Evolutionary conservation across 1,140 invertebrate genomes (phyloP).

Genomic region (Pinna nobilis): DNA sequence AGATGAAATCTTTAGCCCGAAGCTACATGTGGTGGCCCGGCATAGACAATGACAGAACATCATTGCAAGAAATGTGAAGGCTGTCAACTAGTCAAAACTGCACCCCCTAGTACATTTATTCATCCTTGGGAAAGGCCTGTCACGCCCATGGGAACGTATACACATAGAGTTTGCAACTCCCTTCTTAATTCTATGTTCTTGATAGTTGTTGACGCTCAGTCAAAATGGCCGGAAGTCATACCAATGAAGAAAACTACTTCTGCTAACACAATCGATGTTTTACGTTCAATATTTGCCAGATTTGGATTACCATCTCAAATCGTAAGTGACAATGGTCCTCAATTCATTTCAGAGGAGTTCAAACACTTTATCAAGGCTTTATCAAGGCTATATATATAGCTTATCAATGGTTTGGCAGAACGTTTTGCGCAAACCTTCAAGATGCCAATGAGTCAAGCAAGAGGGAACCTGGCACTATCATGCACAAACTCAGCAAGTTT

Average conservation of each 20-base stretch:
- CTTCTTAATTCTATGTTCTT: constrained; percentile 70
- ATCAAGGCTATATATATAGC: constrained; percentile 52
- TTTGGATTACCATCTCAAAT: constrained; percentile 71
- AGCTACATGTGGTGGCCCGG: constrained; percentile 76
- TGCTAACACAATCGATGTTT: constrained; percentile 34
- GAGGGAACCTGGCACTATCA: too few relatives aligned
- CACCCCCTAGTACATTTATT: constrained; percentile 42
- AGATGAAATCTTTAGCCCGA: constrained; percentile 72
- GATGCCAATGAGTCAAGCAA: too few relatives aligned
- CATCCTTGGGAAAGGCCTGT: constrained; percentile 68
- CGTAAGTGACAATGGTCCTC: constrained; percentile 75
- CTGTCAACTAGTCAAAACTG: constrained; percentile 63
- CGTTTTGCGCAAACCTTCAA: neutral
- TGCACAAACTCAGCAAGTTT: too few relatives aligned
- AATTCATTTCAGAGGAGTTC: constrained; percentile 72
- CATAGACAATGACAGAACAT: constrained; percentile 73
- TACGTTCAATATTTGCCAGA: constrained; percentile 68
- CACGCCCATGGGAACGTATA: constrained; percentile 62
- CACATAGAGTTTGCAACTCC: constrained; percentile 75
- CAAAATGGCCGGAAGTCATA: constrained; percentile 76
- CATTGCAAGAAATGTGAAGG: constrained; percentile 72
- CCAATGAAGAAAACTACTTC: constrained; percentile 48
- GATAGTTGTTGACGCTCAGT: constrained; percentile 75
- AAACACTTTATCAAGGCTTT: constrained; percentile 67
- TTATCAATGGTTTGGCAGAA: constrained; percentile 58